Evolutionary conservation across 2,797 vertebrate genomes (phyloP).

Genomic region (Falco peregrinus): DNA sequence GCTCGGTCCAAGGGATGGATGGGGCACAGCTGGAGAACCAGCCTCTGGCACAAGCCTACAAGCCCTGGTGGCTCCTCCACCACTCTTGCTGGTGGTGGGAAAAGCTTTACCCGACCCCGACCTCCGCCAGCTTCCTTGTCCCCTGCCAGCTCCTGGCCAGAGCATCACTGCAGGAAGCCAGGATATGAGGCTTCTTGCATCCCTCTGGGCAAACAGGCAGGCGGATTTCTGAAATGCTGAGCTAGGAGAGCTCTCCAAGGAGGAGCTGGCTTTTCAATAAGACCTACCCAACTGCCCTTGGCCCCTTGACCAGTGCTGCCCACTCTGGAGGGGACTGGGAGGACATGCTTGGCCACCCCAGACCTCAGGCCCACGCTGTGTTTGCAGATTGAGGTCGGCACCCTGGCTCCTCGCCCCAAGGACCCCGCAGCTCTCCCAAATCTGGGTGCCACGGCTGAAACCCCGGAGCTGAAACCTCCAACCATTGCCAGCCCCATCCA

Average conservation of each 20-base stretch:
- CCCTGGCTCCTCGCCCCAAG: conserved; percentile 62
- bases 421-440: not conserved
- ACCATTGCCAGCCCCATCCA: not conserved
- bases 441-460: not conserved
- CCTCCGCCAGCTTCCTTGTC: not conserved
- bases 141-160: not conserved
- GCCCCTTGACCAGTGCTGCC: not conserved
- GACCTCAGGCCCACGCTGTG: not conserved
- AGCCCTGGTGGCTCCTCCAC: not conserved
- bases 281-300: not conserved
- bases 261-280: not conserved
- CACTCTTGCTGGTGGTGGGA: not conserved
- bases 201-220: not conserved
- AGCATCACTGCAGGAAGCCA: not conserved
- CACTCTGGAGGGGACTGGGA: not conserved
- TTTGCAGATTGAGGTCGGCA: conserved; percentile 77
- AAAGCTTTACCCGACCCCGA: fast-evolving
- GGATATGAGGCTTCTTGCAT: not conserved
- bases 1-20: not conserved
- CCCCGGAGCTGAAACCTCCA: not conserved
- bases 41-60: not conserved
- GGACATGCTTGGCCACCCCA: fast-evolving
- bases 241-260: not conserved
- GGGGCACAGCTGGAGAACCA: not conserved
- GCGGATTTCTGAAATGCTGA: not conserved